Evolutionary conservation across 2,113 vertebrate genomes (phyloP).

Genomic region (Saccopteryx bilineata): DNA sequence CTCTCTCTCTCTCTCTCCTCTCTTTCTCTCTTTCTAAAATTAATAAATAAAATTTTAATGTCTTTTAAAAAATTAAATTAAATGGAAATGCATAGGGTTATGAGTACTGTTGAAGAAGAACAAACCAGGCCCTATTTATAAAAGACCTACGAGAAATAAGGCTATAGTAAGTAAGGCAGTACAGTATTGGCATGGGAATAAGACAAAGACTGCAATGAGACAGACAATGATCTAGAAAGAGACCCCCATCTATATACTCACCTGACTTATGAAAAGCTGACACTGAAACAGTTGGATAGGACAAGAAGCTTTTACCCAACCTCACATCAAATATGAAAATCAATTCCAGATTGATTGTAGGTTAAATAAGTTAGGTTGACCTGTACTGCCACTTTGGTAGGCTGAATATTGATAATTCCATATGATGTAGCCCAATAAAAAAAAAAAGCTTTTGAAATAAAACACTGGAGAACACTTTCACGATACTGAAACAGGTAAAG

Average conservation of each 20-base stretch:
- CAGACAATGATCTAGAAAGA: neutral
- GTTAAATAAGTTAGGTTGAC: neutral
- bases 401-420: neutral
- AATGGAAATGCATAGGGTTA: neutral
- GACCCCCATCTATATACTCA: accelerated
- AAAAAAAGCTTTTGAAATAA: neutral
- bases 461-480: neutral
- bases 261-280: neutral
- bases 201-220: neutral
- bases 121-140: neutral
- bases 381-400: neutral
- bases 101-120: neutral
- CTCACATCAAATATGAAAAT: neutral
- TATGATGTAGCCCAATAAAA: neutral
- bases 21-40: too few species aligned
- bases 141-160: neutral
- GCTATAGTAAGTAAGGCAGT: too few species aligned
- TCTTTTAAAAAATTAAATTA: neutral
- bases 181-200: neutral
- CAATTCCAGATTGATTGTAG: neutral
- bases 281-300: neutral
- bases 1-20: too few species aligned
- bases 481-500: neutral
- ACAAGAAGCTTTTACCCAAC: neutral
- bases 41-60: too few species aligned